These are phyloP conservation scores for Morpho helenor DNA, from an alignment of 2,888 invertebrate genomes.

Conservation along the genomic window DNA sequence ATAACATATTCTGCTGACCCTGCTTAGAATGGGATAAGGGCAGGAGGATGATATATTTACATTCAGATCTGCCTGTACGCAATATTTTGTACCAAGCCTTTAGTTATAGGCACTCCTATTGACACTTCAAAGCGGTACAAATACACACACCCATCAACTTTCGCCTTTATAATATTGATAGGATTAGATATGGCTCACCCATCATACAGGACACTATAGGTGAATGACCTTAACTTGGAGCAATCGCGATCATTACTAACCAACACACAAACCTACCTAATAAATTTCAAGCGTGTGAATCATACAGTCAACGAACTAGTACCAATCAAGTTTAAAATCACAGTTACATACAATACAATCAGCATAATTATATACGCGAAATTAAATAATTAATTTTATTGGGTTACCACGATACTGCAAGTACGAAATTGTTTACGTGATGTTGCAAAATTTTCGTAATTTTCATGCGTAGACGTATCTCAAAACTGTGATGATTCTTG, in stretches of 20 bases:
- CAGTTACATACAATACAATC: constrained; percentile 13
- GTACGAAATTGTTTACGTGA: constrained; percentile 3
- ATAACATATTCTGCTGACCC: too few relatives aligned
- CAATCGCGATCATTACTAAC: constrained; percentile 43
- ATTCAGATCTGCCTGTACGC: too few relatives aligned
- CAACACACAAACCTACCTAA: constrained; percentile 28
- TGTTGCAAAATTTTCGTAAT: not conserved
- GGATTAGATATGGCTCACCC: constrained; percentile 9
- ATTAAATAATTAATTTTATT: constrained; percentile 7
- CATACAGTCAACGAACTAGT: constrained; percentile 42
- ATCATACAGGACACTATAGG: constrained; percentile 53
- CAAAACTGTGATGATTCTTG: too few relatives aligned
- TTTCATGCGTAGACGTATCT: too few relatives aligned
- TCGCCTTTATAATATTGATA: not conserved
- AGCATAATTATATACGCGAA: constrained; percentile 1
- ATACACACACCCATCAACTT: too few relatives aligned
- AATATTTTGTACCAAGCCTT: too few relatives aligned
- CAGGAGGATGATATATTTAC: too few relatives aligned
- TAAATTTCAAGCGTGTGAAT: constrained; percentile 49
- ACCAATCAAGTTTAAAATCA: constrained; percentile 19
- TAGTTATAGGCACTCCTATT: too few relatives aligned
- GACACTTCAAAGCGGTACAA: too few relatives aligned
- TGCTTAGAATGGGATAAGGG: too few relatives aligned
- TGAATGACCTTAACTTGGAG: constrained; percentile 59
- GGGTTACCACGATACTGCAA: constrained; percentile 11